These are phyloP conservation scores for Pristionchus mayeri DNA, from an alignment of 2,888 invertebrate species.

Conservation along the genomic window DNA sequence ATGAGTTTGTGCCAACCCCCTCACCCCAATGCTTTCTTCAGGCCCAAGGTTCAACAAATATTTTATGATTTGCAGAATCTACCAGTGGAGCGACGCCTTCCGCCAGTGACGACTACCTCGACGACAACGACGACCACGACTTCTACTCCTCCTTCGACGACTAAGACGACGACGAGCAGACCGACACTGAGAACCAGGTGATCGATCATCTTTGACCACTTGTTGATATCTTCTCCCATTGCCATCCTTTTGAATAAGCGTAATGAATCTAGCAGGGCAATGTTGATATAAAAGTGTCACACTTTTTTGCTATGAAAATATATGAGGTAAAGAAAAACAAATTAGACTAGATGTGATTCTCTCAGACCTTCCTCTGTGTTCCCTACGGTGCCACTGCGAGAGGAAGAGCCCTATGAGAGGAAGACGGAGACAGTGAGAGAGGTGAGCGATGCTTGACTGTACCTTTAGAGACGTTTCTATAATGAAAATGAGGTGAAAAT, in stretches of 20 bases:
- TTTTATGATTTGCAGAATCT: background rate
- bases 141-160: background rate
- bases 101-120: background rate
- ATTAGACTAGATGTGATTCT: background rate
- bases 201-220: background rate
- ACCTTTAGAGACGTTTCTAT: too few relatives aligned
- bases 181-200: constrained; percentile 19
- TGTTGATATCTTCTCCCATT: too few relatives aligned
- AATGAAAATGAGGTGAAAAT: too few relatives aligned
- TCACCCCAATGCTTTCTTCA: too few relatives aligned
- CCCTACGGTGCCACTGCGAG: background rate
- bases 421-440: background rate
- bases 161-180: background rate
- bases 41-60: background rate
- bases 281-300: too few relatives aligned
- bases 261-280: too few relatives aligned
- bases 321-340: background rate
- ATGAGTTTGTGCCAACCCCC: background rate
- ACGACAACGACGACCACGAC: background rate
- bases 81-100: background rate
- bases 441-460: too few relatives aligned
- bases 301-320: too few relatives aligned
- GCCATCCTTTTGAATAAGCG: too few relatives aligned
- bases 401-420: background rate
- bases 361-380: background rate